Evolutionary conservation across 2,888 invertebrate species (phyloP), one percentile per base, ranked within the genome.

Genomic region (Nysson spinosus): DNA sequence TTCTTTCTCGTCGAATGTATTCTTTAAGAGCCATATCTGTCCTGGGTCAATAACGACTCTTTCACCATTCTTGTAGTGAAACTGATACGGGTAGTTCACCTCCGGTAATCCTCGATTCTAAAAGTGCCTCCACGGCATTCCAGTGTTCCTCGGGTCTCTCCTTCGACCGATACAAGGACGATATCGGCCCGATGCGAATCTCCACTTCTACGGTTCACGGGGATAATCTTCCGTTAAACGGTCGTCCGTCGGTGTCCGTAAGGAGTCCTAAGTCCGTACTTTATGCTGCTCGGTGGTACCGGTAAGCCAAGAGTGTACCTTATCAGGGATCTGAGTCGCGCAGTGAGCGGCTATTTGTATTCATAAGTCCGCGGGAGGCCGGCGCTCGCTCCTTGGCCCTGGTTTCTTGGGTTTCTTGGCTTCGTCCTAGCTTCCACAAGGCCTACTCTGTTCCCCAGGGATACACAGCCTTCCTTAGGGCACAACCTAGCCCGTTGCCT

Each of bases 341-440:
- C 86, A 85, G 86, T 86, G 85, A 85, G 83, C 85, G 81, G 87
- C 85, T 86, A 87, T 87, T 86, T 87, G 87, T 87, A 87, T 87
- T 87, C 87, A 87, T 87, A 87, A 87, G 86, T 84, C 87, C 77
- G 83, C 87, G 83, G 87, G 87, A 85, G 87, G 84, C 84, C 86
- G 85, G 83, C 84, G 86, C 86, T 86, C 81, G 78, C 72, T 75
- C 64, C 68, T 64, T 72, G 76, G 63, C 70, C 73, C 78, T 72
- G 63, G n/a, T n/a, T n/a, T n/a, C 28, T 4, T 28, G 5, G 14
- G n/a, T 68, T 70, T 49, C 61, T 34, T 39, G 64, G 51, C 34
- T 34, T 39, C 50, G 47, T 66, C 54, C 73, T 57, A 50, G 72
- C 66, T 57, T 47, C 62, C 70, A 60, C 35, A 24, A 39, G 54